Evolutionary conservation across 2,113 vertebrate genomes (phyloP), one percentile per base, ranked within the genome.

Genomic region (Neogobius melanostomus): DNA sequence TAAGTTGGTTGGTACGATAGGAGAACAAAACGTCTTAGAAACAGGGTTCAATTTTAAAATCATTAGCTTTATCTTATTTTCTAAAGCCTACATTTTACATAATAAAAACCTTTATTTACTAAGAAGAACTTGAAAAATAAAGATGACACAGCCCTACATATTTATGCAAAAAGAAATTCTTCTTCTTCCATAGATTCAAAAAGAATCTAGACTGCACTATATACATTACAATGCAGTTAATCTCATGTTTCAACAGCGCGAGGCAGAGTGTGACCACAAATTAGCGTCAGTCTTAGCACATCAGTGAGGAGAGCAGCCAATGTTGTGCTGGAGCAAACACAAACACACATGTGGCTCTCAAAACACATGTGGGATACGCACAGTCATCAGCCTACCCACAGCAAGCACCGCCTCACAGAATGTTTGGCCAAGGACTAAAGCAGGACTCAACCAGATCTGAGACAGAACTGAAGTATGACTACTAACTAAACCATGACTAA

Each of bases 241-340:
- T n/a, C 7, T 66, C 4, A 6, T 68, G 61, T 52, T 72, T 11
- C 14, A 10, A 64, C 65, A 44, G 69, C 7, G 3, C 14, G 66
- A 5, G 28, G 28, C 28, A 3, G 52, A 77, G 74, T 2, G 75
- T 28, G 72, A 80, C 74, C 79, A 73, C 77, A 48, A 67, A 64
- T 73, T 82, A 75, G 71, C 81, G 53, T 12, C 1, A 56, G 72
- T 75, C 68, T 7, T 74, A 73, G 77, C 65, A 52, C 75, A 36
- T 36, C 28, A 72, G 71, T 70, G 77, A 72, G 50, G 69, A 48
- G 53, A 59, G 52, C 45, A 59, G 67, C 76, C 75, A 75, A 36
- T 72, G 81, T 83, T 80, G 75, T 80, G 74, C 66, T n/a, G 53
- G 69, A 73, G 69, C 83, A 85, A 91, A 90, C 84, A 86, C 83